A percentile compares a stretch with the other conserved stretches of the same genome.
Conservation (phyloP, 2,888 invertebrate species). For the Heliconius sara region DNA sequence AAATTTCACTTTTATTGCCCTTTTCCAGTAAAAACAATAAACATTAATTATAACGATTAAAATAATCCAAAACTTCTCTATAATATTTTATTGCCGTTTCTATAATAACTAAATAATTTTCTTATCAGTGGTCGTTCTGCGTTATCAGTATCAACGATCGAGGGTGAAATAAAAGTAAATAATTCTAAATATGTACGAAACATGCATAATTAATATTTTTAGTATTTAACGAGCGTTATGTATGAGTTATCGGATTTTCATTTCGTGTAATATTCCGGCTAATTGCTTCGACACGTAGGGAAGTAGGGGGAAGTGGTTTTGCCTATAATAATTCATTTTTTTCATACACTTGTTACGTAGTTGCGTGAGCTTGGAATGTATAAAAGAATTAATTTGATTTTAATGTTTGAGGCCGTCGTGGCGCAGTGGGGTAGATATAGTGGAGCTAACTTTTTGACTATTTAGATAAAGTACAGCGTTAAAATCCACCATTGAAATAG, state of each 20-base stretch:
- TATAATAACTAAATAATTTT: not conserved
- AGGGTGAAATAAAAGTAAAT: slow-evolving; percentile 1
- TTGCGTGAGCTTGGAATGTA: not conserved
- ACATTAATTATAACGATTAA: not conserved
- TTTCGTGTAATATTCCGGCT: slow-evolving; percentile 29
- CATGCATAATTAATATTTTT: slow-evolving; percentile 23
- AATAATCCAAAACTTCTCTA: not conserved
- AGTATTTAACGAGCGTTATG: slow-evolving; percentile 16
- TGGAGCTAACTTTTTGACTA: too few species aligned
- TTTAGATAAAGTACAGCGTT: too few species aligned
- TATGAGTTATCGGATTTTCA: slow-evolving; percentile 23
- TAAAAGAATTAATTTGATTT: not conserved
- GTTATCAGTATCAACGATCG: not conserved
- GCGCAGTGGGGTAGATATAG: too few species aligned
- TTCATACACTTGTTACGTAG: not conserved
- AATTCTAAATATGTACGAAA: slow-evolving; percentile 11
- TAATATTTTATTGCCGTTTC: slow-evolving; percentile 1
- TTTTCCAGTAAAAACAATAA: not conserved
- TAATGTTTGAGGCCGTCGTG: not conserved
- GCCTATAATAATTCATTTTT: not conserved
- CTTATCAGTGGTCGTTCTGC: not conserved
- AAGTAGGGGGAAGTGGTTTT: not conserved
- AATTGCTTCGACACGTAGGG: slow-evolving; percentile 28
- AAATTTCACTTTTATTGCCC: too few species aligned
- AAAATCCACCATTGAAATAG: too few species aligned